A percentile compares a stretch with the other conserved stretches of the same genome.
These are phyloP conservation scores for Gari tellinella DNA, from an alignment of 2,888 invertebrate species.

Conservation along the genomic window DNA sequence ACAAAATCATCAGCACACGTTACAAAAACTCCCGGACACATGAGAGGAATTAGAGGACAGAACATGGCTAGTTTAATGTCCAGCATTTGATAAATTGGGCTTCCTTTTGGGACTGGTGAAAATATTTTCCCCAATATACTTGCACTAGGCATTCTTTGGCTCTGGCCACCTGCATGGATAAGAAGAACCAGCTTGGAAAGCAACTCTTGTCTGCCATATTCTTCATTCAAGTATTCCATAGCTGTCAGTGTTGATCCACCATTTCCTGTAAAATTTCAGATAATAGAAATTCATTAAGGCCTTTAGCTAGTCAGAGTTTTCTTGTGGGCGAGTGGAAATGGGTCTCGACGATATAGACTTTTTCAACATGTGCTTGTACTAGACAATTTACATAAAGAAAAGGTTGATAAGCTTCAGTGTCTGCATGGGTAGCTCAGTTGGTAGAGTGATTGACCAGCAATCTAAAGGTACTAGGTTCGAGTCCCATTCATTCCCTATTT, in stretches of 20 bases:
- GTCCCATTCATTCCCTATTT: no score
- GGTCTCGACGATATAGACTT: no score
- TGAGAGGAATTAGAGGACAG: slow-evolving; percentile 83
- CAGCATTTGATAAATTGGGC: slow-evolving; percentile 83
- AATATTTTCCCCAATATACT: slow-evolving; percentile 85
- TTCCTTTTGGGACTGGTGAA: slow-evolving; percentile 83
- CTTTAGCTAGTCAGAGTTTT: no score
- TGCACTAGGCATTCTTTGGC: slow-evolving; percentile 85
- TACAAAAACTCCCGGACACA: slow-evolving; percentile 84
- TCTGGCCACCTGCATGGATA: slow-evolving; percentile 85
- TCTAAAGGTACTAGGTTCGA: no score
- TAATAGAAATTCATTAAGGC: no score
- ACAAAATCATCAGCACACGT: slow-evolving; percentile 85
- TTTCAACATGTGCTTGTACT: no score
- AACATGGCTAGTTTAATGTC: slow-evolving; percentile 85
- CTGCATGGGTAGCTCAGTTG: no score
- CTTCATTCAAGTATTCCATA: slow-evolving; percentile 74
- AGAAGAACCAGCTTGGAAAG: slow-evolving; percentile 80
- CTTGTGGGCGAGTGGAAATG: no score
- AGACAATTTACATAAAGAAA: no score
- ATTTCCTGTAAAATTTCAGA: slow-evolving; percentile 82
- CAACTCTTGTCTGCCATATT: slow-evolving; percentile 75
- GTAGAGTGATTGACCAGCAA: no score
- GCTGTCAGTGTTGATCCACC: slow-evolving; percentile 84
- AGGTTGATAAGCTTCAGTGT: no score